Evolutionary conservation across 1,140 invertebrate species (phyloP).

Genomic region (Sitophilus oryzae): DNA sequence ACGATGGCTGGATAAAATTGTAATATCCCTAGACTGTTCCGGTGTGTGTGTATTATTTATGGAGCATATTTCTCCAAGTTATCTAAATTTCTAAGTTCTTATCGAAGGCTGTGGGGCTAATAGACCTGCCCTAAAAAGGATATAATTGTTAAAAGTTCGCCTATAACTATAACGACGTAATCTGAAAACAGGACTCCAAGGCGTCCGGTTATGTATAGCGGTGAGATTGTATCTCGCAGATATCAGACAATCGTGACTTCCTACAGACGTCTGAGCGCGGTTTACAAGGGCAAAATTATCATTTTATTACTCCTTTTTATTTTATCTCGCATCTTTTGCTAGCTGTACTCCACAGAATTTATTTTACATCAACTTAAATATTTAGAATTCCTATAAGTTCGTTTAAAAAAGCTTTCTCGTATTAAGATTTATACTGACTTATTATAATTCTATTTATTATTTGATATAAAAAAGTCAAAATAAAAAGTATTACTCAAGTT

Average conservation of each 20-base stretch:
- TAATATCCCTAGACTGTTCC: too few relatives aligned
- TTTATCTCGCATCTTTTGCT: slow-evolving; percentile 2
- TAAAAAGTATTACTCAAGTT: neutral
- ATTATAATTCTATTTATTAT: neutral
- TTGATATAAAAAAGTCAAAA: neutral
- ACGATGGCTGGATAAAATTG: too few relatives aligned
- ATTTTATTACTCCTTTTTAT: slow-evolving; percentile 20
- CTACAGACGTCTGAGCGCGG: slow-evolving; percentile 17
- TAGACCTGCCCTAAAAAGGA: slow-evolving; percentile 13
- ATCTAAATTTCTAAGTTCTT: neutral
- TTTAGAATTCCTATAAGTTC: neutral
- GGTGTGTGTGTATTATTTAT: neutral
- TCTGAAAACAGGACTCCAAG: slow-evolving; percentile 23
- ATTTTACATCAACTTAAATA: neutral
- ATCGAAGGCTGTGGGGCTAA: slow-evolving; percentile 14
- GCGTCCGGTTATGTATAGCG: slow-evolving; percentile 26
- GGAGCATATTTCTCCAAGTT: neutral
- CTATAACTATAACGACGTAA: slow-evolving; percentile 19
- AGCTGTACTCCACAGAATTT: neutral
- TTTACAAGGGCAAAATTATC: slow-evolving; percentile 23
- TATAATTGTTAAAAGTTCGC: slow-evolving; percentile 25
- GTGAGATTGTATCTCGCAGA: slow-evolving; percentile 17
- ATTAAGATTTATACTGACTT: neutral
- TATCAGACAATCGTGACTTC: slow-evolving; percentile 20
- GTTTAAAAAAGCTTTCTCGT: neutral